Evolutionary conservation across 1,140 invertebrate species (phyloP), one percentile per base, ranked within the genome.

Genomic region (Calosoma granatense): DNA sequence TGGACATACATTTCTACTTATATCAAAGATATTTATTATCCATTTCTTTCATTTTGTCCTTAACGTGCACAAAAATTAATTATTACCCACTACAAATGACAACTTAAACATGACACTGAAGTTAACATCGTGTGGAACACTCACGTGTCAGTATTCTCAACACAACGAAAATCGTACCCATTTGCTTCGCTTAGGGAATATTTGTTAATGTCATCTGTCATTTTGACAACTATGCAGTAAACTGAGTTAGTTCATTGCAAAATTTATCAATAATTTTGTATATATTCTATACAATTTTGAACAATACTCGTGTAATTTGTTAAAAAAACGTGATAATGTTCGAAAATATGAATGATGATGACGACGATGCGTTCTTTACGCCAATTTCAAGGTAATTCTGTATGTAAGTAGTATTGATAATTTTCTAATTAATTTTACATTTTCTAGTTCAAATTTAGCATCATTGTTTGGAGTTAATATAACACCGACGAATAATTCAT

Each of bases 361-460:
- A 54, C 6, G 53, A 54, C 19, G 53, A 54, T 54, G 14, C 14
- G 12, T 54, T 54, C 20, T 54, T 54, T 30, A 19, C 53, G 14
- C 6, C 53, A 1, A 21, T 30, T 9, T 23, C 53, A 3, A 54
- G 26, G 53, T 54, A 23, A 23, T n/a, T 54, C 21, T 1, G 9
- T 53, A 22, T 22, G 12, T 14, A 22, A 2, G 19, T 20, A 54
- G 19, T 2, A 6, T 17, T 26, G 19, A 20, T 1, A 17, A 54
- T 54, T 26, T 54, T 12, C 9, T n/a, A 11, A 14, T 53, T 20
- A 23, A 21, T 17, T 56, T 55, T 54, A 55, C 12, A 43, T 22
- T 23, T 59, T 63, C 21, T 20, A 66, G 64, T 53, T 61, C 64
- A 4, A 63, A 63, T 52, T 61, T 66, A 23, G 56, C 61, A 17